Evolutionary conservation across 2,888 invertebrate species (phyloP).

Genomic region (Lithophane socia): DNA sequence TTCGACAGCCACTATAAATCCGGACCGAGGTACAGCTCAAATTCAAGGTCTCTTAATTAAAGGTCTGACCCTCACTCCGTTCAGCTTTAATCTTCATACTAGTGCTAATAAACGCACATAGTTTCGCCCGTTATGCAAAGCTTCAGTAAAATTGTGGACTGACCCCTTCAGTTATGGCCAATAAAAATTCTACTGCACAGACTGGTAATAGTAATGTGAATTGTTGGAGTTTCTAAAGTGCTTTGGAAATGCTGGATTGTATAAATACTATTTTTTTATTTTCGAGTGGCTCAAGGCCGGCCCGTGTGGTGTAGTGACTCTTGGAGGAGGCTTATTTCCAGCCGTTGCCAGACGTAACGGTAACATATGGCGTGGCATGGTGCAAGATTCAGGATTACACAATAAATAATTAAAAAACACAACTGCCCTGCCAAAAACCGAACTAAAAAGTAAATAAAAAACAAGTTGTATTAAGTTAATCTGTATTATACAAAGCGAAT

Average conservation of each 20-base stretch:
- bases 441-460: too few species aligned
- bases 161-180: conserved; percentile 49
- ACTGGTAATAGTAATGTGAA: conserved; percentile 24
- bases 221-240: conserved; percentile 5
- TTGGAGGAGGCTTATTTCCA: too few species aligned
- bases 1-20: conserved; percentile 79
- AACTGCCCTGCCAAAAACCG: too few species aligned
- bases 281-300: too few species aligned
- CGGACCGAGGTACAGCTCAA: conserved; percentile 66
- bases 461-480: too few species aligned
- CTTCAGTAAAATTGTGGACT: conserved; percentile 41
- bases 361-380: too few species aligned
- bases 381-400: too few species aligned
- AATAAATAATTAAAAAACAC: too few species aligned
- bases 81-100: conserved; percentile 82
- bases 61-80: conserved; percentile 76
- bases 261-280: not conserved
- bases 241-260: not conserved
- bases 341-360: too few species aligned
- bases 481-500: too few species aligned
- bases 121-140: conserved; percentile 67
- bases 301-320: too few species aligned
- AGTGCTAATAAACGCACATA: conserved; percentile 79
- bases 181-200: conserved; percentile 57
- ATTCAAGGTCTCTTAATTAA: conserved; percentile 82